Evolutionary conservation across 2,888 invertebrate genomes (phyloP), one percentile per base, ranked within the genome.

Genomic region (Branchinecta sandiegonensis): DNA sequence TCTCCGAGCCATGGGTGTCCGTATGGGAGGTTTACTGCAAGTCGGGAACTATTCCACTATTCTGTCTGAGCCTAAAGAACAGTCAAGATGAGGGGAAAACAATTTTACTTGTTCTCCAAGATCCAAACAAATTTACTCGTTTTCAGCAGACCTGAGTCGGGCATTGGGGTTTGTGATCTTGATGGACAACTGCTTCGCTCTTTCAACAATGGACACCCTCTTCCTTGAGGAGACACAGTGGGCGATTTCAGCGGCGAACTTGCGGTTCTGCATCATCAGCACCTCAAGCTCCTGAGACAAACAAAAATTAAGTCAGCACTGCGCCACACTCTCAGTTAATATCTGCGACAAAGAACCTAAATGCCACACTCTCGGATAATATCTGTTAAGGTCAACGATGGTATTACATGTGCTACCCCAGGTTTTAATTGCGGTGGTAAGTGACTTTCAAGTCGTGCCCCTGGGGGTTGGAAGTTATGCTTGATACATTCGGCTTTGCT

Each of bases 171-270:
- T 99, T 72, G 97, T 99, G 67, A 99, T 86, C 74, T 94, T 85
- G 77, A 99, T 90, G 72, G 93, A 89, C 72, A 99, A 83, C 78
- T 97, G 95, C 78, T 94, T 92, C 1, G 97, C 96, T 72, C 99
- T 85, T 80, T 96, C 95, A 11, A 97, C 95, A 74, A 99, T 97
- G 6, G 82, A 82, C 82, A 95, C 95, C 73, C 99, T 86, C 77
- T 96, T 99, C 81, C 93, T 94, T n/a, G 94, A 91, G 71, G 95
- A 95, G 0, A 99, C 97, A 46, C 87, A 91, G 78, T 96, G 96
- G 2, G 95, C 95, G 73, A 99, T 95, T 83, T 99, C 99, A 46
- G 90, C 99, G 78, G 95, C 94, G 81, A 89, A 99, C 74, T 90
- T 90, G 74, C 94, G 85, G 81, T 97, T 99, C 79, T 97, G 96